phyloP scores from a whole-genome alignment of 1,140 invertebrate species.

The Lamellibrachia luymesi region DNA sequence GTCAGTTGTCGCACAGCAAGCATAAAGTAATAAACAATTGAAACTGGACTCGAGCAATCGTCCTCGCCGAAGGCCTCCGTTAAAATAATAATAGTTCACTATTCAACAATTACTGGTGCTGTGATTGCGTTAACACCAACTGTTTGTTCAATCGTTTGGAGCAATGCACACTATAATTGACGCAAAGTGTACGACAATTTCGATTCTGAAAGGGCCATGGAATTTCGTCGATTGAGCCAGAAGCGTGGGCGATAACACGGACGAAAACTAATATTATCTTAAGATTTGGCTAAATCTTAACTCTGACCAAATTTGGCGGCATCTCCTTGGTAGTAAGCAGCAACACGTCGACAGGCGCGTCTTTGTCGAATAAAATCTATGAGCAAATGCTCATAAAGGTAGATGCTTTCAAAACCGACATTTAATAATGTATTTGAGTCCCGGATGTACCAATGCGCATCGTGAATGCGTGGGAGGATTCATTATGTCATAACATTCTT shows the following conservation, averaged over 20 bases:
- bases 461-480: background rate
- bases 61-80: background rate
- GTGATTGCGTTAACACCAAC: background rate
- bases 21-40: background rate
- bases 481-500: background rate
- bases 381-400: background rate
- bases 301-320: background rate
- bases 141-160: background rate
- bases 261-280: background rate
- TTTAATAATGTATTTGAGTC: background rate
- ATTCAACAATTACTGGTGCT: too few relatives aligned
- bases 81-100: background rate
- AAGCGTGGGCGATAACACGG: background rate
- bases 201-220: background rate
- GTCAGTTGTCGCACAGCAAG: background rate
- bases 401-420: background rate
- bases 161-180: background rate
- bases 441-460: background rate
- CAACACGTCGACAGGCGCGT: background rate
- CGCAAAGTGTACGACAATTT: background rate
- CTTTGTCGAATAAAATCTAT: background rate
- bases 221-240: background rate
- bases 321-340: background rate
- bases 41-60: background rate
- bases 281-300: background rate